Percentiles rank a stretch among this genome's conserved stretches.
phyloP scores from a whole-genome alignment of 2,113 vertebrate species.

The Pelodiscus sinensis region DNA sequence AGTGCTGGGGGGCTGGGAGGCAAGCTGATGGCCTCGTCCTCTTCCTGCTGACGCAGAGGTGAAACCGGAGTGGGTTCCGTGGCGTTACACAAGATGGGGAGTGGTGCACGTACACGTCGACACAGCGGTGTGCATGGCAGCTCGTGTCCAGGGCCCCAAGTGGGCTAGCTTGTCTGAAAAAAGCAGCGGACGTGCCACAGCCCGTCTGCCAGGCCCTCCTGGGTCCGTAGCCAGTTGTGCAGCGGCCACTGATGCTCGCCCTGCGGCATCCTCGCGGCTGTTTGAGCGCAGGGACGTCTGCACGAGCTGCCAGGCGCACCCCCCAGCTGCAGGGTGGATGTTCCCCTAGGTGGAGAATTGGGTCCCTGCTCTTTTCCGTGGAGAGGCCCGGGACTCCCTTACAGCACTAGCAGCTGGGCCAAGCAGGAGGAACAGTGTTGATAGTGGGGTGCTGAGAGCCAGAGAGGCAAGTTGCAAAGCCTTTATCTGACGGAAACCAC shows the following conservation, averaged over 20 bases:
- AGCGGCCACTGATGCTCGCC: neutral
- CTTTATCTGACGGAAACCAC: no score
- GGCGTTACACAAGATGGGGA: neutral
- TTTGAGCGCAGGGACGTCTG: neutral
- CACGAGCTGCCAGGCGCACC: neutral
- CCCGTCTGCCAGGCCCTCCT: no score
- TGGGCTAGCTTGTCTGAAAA: neutral
- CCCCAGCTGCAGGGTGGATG: neutral
- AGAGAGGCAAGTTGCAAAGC: no score
- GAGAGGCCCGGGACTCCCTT: accelerated
- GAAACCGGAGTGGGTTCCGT: neutral
- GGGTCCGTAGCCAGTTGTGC: no score
- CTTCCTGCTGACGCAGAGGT: no score
- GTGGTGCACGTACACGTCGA: accelerated
- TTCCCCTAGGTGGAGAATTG: neutral
- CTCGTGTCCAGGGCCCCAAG: neutral
- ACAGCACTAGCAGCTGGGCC: neutral
- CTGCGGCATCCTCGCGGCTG: neutral
- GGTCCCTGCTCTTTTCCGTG: neutral
- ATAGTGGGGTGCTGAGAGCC: no score
- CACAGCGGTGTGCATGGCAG: neutral
- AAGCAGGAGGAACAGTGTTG: neutral
- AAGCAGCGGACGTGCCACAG: no score
- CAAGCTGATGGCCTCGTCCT: neutral
- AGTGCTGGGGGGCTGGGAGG: no score